Conservation (phyloP, 2,113 vertebrate species). For the Pandion haliaetus region DNA sequence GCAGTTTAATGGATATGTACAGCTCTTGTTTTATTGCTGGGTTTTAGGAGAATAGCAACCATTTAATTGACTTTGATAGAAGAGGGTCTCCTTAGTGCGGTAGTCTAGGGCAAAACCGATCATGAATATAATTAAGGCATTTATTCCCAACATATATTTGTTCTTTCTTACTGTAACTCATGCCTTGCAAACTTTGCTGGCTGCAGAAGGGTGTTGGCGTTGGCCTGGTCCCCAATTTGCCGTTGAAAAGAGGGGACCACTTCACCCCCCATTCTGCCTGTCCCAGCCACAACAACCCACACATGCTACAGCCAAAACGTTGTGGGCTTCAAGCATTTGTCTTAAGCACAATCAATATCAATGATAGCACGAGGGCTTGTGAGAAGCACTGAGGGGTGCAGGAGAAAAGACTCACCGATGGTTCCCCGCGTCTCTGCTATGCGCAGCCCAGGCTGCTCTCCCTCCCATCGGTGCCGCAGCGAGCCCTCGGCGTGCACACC, state of each 20-base stretch:
- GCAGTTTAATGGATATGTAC: slow-evolving; percentile 40
- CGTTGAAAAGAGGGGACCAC: neutral
- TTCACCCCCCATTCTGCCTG: neutral
- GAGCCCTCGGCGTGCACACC: neutral
- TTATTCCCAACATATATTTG: neutral
- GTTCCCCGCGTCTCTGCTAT: rapidly evolving
- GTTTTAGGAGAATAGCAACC: neutral
- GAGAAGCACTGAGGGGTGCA: neutral
- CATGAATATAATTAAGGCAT: slow-evolving; percentile 11
- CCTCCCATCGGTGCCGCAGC: rapidly evolving
- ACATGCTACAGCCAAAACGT: rapidly evolving
- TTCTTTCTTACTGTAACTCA: neutral
- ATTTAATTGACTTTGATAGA: slow-evolving; percentile 59
- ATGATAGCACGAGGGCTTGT: rapidly evolving
- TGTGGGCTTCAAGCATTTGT: rapidly evolving
- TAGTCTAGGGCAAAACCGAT: neutral
- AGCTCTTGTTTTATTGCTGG: slow-evolving; percentile 24
- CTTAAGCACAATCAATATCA: rapidly evolving
- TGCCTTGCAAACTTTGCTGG: neutral
- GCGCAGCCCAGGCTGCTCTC: neutral
- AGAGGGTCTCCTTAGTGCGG: neutral
- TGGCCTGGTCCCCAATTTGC: neutral
- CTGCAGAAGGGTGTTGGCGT: neutral
- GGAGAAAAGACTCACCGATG: neutral
- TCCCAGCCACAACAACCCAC: neutral